Evolutionary conservation across 2,888 invertebrate species (phyloP), one percentile per base, ranked within the genome.

Genomic region (Machimus rusticus): DNA sequence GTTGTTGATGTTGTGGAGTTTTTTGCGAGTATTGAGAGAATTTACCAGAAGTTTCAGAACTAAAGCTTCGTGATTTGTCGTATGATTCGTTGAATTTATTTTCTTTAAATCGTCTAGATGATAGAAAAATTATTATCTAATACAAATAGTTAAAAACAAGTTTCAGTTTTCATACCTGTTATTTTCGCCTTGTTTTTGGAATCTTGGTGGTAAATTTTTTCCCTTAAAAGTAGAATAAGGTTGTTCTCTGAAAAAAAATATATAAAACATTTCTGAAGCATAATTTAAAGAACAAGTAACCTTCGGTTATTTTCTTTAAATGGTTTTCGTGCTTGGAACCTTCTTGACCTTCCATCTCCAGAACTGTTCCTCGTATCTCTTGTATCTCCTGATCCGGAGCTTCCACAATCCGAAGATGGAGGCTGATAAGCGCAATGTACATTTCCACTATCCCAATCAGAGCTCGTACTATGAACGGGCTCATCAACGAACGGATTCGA

Each of bases 321-420:
- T 76, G 86, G 74, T 23, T 78, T 79, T 6, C 19, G 55, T 39
- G 46, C 77, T 14, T 39, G 51, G 19, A 86, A 88, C 16, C 89
- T 90, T 8, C 89, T 90, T n/a, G 88, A 89, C 46, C 88, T 87
- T 16, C 82, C 87, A 51, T 90, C 89, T 77, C 90, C 90, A 4
- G 90, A 90, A 51, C 90, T 89, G 9, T 82, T 87, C 57, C 76
- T 86, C 12, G 90, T 90, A 86, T 91, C 91, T 46, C 90, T 89
- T 4, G 90, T 91, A 5, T 92, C 92, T 86, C 90, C 89, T 6
- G 92, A 91, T 51, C 91, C 91, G 0, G 92, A 91, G 86, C 92
- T 92, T 16, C 91, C 90, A 34, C 92, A 92, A 9, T 92, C 92
- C 1, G 87, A 86, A 16, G 55, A 55, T 2, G 66, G 37, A 19